Base-by-base conservation (phyloP, 2,797 vertebrate species). In the Pelochelys cantorii region DNA sequence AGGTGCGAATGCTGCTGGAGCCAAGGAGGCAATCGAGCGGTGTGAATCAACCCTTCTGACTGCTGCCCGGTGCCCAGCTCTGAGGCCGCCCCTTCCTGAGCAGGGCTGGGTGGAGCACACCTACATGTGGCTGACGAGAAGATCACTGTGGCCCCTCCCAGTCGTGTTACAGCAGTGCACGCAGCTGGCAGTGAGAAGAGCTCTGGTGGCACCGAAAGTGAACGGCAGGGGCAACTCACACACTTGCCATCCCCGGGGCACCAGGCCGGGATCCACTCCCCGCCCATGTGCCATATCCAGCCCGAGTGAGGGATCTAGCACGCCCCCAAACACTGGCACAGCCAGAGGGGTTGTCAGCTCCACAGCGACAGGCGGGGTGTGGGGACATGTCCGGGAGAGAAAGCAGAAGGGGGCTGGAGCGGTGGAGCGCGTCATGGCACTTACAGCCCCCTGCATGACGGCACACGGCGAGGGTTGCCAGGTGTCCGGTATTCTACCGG, bases 141-240 rank as follows among this genome's bases (percentile, higher is more conserved):
- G n/a, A 55, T 15, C 7, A 48, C 13, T 3, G 0, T 14, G 84
- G 5, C 2, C 60, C 34, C 62, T 12, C 65, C 2, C 42, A 7
- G 42, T 6, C 42, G 42, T 42, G 54, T 90, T 83, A 77, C 92
- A 86, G 79, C 27, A 3, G 0, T 1, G 79, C 74, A 87, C 78
- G 0, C 0, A 15, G 60, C 56, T 93, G 95, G 84, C 88, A 42
- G 65, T 48, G 18, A 52, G 54, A 86, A 52, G 92, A 94, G 95
- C 92, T 92, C 65, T 93, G 95, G 88, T 91, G 94, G 91, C 94
- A 95, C 83, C 77, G 14, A 91, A 87, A 74, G 95, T 95, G 94
- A 88, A 68, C 18, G 62, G 62, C n/a, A 68, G 17, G 17, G 17
- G 15, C 62, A 17, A 68, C 31, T 18, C 15, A 68, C 81, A 95